Evolutionary conservation across 2,113 vertebrate species (phyloP), one percentile per base, ranked within the genome.

Genomic region (Oreochromis tanganicae): DNA sequence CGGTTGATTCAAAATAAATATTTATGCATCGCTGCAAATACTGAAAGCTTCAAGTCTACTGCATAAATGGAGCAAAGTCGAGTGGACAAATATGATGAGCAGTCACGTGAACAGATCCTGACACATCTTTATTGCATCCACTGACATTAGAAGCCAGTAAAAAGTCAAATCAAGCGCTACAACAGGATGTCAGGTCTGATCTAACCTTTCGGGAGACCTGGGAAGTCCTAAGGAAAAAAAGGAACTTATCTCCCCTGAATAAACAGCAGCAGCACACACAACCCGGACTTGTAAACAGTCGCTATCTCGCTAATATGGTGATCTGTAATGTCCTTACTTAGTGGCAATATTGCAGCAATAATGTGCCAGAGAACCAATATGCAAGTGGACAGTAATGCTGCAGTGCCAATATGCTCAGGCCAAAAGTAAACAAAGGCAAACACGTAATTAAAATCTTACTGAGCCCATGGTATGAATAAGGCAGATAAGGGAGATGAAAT

Each of bases 1-100:
- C n/a, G 34, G 34, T 85, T 63, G 56, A 92, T 88, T 81, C 68
- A 57, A 91, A 93, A 93, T 92, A 79, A 90, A 87, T 89, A 92
- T 94, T 90, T 91, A 88, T 71, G 75, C 79, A 79, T 80, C 75
- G 11, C 59, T 90, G 81, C 75, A 73, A 85, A 81, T 50, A 27
- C 41, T 9, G 41, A 83, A 41, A 38, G 83, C 61, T 85, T 66
- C 36, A 52, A 12, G 13, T 85, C 80, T 17, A n/a, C 82, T 81
- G 55, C 13, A 3, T 52, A 50, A 66, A 38, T 12, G 41, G 6
- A 43, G 56, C 32, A n/a, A 38, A 66, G 61, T 38, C 38, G 36
- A 56, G 4, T 2, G 29, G 48, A 54, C 57, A 9, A n/a, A 80
- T 46, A 73, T 50, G 41, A 24, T 75, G 21, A 87, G 29, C 19